Conservation (phyloP, 2,113 vertebrate species). For the Oreochromis niloticus region DNA sequence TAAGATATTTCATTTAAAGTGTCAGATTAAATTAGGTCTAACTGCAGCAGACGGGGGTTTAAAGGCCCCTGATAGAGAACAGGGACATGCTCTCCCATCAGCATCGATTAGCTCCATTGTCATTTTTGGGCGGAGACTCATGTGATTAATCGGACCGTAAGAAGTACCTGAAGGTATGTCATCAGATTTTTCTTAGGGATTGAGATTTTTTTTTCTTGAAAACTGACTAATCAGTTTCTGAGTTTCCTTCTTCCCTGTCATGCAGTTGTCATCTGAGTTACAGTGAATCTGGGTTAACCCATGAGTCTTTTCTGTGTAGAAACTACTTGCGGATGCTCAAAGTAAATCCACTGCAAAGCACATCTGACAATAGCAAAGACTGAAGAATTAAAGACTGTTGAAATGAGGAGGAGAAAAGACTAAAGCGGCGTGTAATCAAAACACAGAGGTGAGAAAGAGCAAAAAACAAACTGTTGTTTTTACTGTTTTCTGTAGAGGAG, state of each 20-base stretch:
- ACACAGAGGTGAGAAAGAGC: not conserved
- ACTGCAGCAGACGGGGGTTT: slow-evolving; percentile 12
- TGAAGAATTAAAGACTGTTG: not conserved
- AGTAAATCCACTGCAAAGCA: not conserved
- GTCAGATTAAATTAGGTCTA: slow-evolving; percentile 39
- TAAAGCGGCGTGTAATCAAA: not conserved
- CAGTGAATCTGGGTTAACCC: not conserved
- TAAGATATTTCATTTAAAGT: slow-evolving; percentile 31
- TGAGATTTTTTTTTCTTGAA: not conserved
- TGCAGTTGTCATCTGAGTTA: not conserved
- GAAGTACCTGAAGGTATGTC: slow-evolving; percentile 29
- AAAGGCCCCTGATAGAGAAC: slow-evolving; percentile 6
- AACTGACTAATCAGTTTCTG: not conserved
- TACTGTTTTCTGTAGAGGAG: not conserved
- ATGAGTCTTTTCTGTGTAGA: not conserved
- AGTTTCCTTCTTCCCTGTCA: not conserved
- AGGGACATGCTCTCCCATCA: slow-evolving; percentile 29
- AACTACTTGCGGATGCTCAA: not conserved
- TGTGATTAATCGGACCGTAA: slow-evolving; percentile 42
- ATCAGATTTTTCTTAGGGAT: not conserved
- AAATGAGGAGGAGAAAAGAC: not conserved
- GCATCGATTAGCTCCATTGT: slow-evolving; percentile 43
- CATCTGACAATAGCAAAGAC: not conserved
- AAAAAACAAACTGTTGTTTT: not conserved
- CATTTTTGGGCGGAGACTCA: not conserved